phyloP scores from a whole-genome alignment of 2,888 invertebrate species.

The Formica aserva region DNA sequence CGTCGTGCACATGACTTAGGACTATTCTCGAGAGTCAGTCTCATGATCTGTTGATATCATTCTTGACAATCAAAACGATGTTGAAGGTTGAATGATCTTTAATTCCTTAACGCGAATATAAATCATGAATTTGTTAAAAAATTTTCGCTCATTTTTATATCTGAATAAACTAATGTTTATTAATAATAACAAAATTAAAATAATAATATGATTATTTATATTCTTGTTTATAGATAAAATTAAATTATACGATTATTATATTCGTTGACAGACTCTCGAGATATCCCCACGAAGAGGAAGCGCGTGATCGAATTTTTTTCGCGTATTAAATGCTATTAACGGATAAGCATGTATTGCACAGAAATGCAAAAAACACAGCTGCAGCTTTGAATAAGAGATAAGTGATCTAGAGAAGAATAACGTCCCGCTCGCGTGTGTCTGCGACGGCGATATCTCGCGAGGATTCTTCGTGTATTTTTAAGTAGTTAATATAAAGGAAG shows the following conservation, averaged over 20 bases:
- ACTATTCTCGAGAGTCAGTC: conserved; percentile 57
- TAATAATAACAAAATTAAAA: background rate
- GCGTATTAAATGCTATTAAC: conserved; percentile 52
- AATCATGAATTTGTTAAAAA: background rate
- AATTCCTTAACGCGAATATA: background rate
- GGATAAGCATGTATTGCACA: conserved; percentile 64
- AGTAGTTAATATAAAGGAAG: conserved; percentile 53
- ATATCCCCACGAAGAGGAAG: background rate
- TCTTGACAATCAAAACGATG: conserved; percentile 66
- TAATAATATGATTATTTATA: background rate
- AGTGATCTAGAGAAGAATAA: conserved; percentile 60
- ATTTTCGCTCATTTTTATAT: background rate
- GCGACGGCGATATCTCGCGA: conserved; percentile 36
- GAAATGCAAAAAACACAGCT: conserved; percentile 75
- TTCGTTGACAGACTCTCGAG: conserved; percentile 51
- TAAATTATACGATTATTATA: conserved; percentile 13
- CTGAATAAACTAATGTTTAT: background rate
- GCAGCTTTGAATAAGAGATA: conserved; percentile 80
- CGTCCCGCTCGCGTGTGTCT: conserved; percentile 43
- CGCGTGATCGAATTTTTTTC: conserved; percentile 10
- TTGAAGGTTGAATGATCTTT: background rate
- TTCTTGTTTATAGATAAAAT: background rate
- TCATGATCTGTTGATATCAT: conserved; percentile 46
- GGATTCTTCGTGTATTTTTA: conserved; percentile 59
- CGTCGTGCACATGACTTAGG: conserved; percentile 19